These are phyloP conservation scores for Drosophila fuyamai DNA, from an alignment of 1,140 invertebrate species.

Conservation along the genomic window DNA sequence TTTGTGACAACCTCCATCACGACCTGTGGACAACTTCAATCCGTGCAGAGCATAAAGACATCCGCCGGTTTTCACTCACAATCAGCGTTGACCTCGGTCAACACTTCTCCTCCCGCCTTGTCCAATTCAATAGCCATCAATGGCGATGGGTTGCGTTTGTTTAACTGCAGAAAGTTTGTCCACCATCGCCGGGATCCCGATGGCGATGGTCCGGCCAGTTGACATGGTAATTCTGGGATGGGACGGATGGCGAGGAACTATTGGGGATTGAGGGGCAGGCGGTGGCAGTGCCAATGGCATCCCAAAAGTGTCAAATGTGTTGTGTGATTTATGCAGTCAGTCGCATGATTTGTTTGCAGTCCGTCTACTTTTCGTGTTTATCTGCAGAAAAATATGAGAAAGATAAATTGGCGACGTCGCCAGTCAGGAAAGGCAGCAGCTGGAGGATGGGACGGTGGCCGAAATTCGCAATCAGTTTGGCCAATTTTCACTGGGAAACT, in stretches of 20 bases:
- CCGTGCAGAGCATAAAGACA: slow-evolving; percentile 24
- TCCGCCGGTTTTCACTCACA: slow-evolving; percentile 39
- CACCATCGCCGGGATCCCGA: slow-evolving; percentile 13
- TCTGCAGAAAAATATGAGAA: slow-evolving; percentile 81
- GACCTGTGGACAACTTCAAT: neutral
- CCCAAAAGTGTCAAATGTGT: slow-evolving; percentile 82
- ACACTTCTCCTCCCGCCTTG: slow-evolving; percentile 14
- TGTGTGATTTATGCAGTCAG: slow-evolving; percentile 83
- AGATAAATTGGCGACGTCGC: slow-evolving; percentile 72
- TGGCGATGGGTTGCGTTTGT: slow-evolving; percentile 51
- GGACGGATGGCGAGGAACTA: slow-evolving; percentile 1
- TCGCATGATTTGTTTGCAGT: slow-evolving; percentile 83
- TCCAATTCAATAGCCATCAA: slow-evolving; percentile 63
- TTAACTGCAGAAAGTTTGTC: slow-evolving; percentile 58
- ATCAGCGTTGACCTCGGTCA: slow-evolving; percentile 56
- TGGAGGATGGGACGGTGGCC: slow-evolving; percentile 32
- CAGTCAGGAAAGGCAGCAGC: slow-evolving; percentile 28
- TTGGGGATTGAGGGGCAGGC: neutral
- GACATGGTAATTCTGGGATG: slow-evolving; percentile 38
- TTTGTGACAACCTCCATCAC: neutral
- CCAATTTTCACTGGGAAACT: slow-evolving; percentile 72
- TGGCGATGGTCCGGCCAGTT: slow-evolving; percentile 14
- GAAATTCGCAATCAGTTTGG: slow-evolving; percentile 68
- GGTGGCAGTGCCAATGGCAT: slow-evolving; percentile 56
- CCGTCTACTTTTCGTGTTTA: slow-evolving; percentile 82